Conservation (phyloP, 1,140 invertebrate species). For the Oedothorax gibbosus region DNA sequence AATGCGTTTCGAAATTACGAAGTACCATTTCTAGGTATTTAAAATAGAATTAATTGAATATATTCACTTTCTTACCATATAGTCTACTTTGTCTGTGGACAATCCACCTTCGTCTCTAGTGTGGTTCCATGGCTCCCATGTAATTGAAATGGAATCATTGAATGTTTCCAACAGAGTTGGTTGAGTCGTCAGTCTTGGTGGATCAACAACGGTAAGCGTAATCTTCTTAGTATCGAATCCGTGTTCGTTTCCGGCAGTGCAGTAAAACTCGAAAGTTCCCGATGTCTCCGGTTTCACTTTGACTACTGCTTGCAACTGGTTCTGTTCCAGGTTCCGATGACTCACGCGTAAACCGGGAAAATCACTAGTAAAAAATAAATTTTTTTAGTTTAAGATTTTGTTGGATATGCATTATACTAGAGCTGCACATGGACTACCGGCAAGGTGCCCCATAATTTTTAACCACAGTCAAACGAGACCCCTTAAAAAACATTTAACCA, state of each 20-base stretch:
- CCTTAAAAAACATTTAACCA: too few species aligned
- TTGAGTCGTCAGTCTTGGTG: constrained; percentile 10
- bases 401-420: too few species aligned
- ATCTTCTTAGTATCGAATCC: constrained; percentile 56
- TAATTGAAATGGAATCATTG: constrained; percentile 13
- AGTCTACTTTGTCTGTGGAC: constrained; percentile 39
- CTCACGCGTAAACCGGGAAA: constrained; percentile 30
- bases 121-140: constrained; percentile 43
- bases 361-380: constrained; percentile 6
- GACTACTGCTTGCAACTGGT: constrained; percentile 50
- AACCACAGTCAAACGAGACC: too few species aligned
- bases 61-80: constrained; percentile 20
- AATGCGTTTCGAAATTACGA: too few species aligned
- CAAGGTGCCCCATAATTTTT: too few species aligned
- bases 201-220: constrained; percentile 32
- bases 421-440: too few species aligned
- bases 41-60: too few species aligned
- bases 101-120: constrained; percentile 37
- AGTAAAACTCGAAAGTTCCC: constrained; percentile 37
- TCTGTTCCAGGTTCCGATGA: constrained; percentile 15
- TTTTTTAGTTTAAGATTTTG: background rate
- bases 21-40: too few species aligned
- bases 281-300: constrained; percentile 40
- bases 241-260: constrained; percentile 42
- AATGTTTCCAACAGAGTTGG: constrained; percentile 8